Evolutionary conservation across 2,888 invertebrate genomes (phyloP).

Genomic region (Pandemis corylana): DNA sequence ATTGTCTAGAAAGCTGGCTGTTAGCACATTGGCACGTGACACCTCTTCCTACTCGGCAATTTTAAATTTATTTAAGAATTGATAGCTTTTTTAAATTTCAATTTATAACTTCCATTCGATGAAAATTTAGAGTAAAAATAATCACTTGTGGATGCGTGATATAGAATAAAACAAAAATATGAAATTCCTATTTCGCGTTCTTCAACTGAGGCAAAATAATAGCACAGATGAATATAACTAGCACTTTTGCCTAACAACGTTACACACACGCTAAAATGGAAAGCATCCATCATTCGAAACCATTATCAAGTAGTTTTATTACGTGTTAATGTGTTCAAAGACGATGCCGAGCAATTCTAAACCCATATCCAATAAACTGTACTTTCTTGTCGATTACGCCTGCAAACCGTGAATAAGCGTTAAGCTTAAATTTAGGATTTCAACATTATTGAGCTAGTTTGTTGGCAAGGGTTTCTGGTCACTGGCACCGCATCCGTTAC

Average conservation of each 20-base stretch:
- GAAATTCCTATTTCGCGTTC: no score
- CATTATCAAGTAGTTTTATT: conserved; percentile 10
- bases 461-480: conserved; percentile 24
- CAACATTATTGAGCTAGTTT: conserved; percentile 21
- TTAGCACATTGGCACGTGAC: not conserved
- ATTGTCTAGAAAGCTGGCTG: conserved; percentile 10
- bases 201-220: not conserved
- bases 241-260: no score
- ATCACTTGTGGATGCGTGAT: no score
- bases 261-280: conserved; percentile 20
- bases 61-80: no score
- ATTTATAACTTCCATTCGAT: conserved; percentile 20
- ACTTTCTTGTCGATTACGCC: conserved; percentile 23
- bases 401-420: not conserved
- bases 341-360: not conserved
- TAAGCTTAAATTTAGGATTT: conserved; percentile 23
- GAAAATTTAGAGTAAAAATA: no score
- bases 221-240: not conserved
- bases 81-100: no score
- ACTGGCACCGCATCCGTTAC: conserved; percentile 4
- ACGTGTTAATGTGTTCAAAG: conserved; percentile 19
- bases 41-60: not conserved
- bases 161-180: no score
- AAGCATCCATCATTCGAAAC: conserved; percentile 8
- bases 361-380: conserved; percentile 15